Conservation (phyloP, 2,797 vertebrate species). For the Sciurus carolinensis region DNA sequence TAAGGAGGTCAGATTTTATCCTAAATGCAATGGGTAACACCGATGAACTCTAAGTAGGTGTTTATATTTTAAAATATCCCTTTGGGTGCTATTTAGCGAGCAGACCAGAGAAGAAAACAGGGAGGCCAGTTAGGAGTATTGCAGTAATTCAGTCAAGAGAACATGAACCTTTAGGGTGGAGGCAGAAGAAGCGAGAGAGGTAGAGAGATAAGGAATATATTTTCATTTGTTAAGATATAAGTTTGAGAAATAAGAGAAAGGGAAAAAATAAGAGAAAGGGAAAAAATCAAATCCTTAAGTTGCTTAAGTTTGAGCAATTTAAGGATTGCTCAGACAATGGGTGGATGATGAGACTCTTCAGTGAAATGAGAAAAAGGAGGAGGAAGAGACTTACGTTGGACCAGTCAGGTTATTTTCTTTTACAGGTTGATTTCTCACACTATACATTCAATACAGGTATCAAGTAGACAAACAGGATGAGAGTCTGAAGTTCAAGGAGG, state of each 20-base stretch:
- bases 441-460: not conserved
- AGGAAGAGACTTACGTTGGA: not conserved
- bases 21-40: not conserved
- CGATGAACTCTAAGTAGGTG: not conserved
- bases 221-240: not conserved
- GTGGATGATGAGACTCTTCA: not conserved
- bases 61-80: not conserved
- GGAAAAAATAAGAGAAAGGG: not conserved
- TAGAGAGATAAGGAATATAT: not conserved
- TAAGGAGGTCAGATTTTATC: not conserved
- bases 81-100: not conserved
- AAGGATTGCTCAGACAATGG: too few relatives aligned
- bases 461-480: not conserved
- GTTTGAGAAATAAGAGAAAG: not conserved
- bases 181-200: not conserved
- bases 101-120: not conserved
- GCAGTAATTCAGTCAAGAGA: not conserved
- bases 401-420: not conserved
- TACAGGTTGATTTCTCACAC: not conserved
- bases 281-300: not conserved
- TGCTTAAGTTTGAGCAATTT: not conserved
- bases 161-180: not conserved
- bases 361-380: not conserved
- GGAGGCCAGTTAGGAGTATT: not conserved
- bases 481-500: not conserved